Percentiles rank a stretch among this genome's conserved stretches.
Conservation (phyloP, 2,113 vertebrate genomes). For the Burhinus bistriatus region DNA sequence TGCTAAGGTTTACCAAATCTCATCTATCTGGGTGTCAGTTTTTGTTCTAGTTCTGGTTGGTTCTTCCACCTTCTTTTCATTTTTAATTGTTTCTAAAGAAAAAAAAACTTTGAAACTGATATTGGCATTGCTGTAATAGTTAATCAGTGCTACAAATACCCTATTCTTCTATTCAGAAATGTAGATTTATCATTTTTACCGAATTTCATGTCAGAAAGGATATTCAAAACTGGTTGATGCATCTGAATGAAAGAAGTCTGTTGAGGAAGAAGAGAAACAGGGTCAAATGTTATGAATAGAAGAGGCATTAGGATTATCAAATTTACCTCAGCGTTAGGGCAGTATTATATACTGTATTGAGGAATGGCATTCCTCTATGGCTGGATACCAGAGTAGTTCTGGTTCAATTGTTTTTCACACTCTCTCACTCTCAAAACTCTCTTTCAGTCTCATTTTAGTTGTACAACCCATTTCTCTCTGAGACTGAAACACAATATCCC, state of each 20-base stretch:
- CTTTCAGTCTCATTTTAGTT: neutral
- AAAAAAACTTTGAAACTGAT: neutral
- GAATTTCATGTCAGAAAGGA: neutral
- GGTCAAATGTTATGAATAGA: neutral
- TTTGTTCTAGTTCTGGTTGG: neutral
- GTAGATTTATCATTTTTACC: neutral
- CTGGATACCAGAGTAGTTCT: neutral
- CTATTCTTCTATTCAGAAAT: neutral
- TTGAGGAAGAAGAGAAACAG: neutral
- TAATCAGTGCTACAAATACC: neutral
- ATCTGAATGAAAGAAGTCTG: neutral
- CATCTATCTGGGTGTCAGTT: neutral
- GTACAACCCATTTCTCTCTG: neutral
- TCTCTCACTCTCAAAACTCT: neutral
- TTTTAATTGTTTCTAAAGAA: neutral
- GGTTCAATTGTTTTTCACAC: neutral
- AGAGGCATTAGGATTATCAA: neutral
- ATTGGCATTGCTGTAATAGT: neutral
- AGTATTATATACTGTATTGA: neutral
- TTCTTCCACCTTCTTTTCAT: neutral
- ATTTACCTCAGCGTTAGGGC: neutral
- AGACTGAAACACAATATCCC: neutral
- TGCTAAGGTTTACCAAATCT: neutral
- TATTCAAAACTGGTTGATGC: neutral
- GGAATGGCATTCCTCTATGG: neutral